Percentiles rank a stretch among this genome's conserved stretches.
Conservation (phyloP, 2,113 vertebrate genomes). For the Girardinichthys multiradiatus region DNA sequence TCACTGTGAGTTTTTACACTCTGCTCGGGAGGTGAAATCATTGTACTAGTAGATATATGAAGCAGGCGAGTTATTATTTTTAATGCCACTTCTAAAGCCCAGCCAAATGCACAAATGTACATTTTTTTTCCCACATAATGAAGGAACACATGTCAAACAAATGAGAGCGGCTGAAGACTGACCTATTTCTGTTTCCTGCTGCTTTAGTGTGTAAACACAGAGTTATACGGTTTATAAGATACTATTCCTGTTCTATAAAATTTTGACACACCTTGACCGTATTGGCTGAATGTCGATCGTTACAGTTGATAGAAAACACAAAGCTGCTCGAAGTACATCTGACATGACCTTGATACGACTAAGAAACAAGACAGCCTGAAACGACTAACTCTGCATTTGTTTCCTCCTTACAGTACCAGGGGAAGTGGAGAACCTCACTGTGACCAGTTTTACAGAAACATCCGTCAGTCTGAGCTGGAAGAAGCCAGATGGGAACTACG, state of each 20-base stretch:
- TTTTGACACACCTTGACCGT: too few species aligned
- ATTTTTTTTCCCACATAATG: too few species aligned
- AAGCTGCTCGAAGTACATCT: background rate
- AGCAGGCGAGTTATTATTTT: background rate
- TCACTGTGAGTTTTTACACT: too few species aligned
- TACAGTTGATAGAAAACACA: background rate
- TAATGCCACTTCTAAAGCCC: too few species aligned
- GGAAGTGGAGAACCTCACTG: background rate
- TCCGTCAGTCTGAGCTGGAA: constrained; percentile 32
- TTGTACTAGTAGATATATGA: background rate
- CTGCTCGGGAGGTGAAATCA: too few species aligned
- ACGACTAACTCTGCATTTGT: background rate
- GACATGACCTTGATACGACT: background rate
- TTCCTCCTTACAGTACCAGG: constrained; percentile 49
- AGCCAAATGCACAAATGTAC: too few species aligned
- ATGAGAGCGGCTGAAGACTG: too few species aligned
- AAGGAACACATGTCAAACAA: background rate
- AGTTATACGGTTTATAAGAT: too few species aligned
- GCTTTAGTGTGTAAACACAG: too few species aligned
- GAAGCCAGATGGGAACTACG: constrained; percentile 20
- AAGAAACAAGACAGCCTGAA: background rate
- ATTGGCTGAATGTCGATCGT: too few species aligned
- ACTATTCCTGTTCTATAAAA: background rate
- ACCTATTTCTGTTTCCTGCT: background rate
- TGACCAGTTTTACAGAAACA: fast-evolving